Conservation (phyloP, 2,797 vertebrate genomes). For the Enteromius fasciolatus region DNA sequence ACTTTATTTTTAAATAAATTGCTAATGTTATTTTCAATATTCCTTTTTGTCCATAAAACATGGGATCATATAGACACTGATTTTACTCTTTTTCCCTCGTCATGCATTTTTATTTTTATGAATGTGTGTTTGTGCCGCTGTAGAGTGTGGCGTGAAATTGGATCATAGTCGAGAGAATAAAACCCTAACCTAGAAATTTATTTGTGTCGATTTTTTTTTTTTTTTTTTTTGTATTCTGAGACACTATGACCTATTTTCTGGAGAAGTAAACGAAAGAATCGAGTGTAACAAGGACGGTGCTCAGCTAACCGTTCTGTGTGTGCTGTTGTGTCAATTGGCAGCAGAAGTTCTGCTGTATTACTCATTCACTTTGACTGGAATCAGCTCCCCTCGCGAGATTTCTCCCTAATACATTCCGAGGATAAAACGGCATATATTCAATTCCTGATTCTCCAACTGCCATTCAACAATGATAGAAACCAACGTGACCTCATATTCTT, state of each 20-base stretch:
- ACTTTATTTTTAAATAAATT: neutral
- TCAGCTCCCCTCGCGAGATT: slow-evolving; percentile 47
- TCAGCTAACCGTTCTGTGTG: slow-evolving; percentile 32
- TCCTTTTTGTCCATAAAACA: neutral
- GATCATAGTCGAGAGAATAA: slow-evolving; percentile 61
- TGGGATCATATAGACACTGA: neutral
- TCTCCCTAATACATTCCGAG: slow-evolving; percentile 44
- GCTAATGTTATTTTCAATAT: neutral
- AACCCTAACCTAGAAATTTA: slow-evolving; percentile 54
- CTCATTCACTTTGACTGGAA: slow-evolving; percentile 53
- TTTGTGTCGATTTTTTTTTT: slow-evolving; percentile 31
- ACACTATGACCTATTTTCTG: slow-evolving; percentile 54
- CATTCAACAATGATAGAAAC: slow-evolving; percentile 48
- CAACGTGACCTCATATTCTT: slow-evolving; percentile 25
- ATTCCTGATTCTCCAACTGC: slow-evolving; percentile 41
- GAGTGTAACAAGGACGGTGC: slow-evolving; percentile 33
- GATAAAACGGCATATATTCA: slow-evolving; percentile 57
- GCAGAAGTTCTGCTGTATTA: slow-evolving; percentile 48
- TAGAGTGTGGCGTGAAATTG: slow-evolving; percentile 59
- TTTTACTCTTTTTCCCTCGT: slow-evolving; percentile 5
- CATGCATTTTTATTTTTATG: slow-evolving; percentile 14
- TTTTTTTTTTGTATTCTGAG: slow-evolving; percentile 29
- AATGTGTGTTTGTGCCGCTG: slow-evolving; percentile 36
- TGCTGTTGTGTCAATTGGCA: slow-evolving; percentile 47
- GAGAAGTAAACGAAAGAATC: slow-evolving; percentile 40